Conservation (phyloP, 2,888 invertebrate species). For the Malthinus flaveolus region DNA sequence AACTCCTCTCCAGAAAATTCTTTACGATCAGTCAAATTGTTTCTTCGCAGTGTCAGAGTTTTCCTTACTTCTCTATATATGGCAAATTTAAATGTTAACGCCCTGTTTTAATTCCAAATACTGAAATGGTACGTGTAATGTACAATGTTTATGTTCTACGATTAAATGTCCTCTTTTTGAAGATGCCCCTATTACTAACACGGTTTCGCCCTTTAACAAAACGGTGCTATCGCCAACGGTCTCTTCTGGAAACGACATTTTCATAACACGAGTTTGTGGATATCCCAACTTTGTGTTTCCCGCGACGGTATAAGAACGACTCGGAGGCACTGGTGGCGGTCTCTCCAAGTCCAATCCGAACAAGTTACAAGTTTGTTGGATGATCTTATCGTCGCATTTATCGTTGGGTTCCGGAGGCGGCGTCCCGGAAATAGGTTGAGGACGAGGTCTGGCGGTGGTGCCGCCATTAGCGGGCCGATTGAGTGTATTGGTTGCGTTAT, state of each 20-base stretch:
- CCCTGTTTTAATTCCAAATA: conserved; percentile 73
- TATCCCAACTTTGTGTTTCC: conserved; percentile 90
- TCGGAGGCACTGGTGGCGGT: conserved; percentile 89
- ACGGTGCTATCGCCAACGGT: conserved; percentile 63
- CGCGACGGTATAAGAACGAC: conserved; percentile 86
- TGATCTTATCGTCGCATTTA: conserved; percentile 85
- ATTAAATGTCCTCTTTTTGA: conserved; percentile 83
- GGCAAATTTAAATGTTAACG: conserved; percentile 49
- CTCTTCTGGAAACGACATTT: conserved; percentile 77
- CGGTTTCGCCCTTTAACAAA: conserved; percentile 80
- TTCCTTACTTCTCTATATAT: conserved; percentile 4
- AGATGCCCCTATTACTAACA: conserved; percentile 87
- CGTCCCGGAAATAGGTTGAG: conserved; percentile 88
- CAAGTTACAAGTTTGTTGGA: conserved; percentile 87
- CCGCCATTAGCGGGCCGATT: conserved; percentile 53
- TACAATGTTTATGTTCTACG: conserved; percentile 75
- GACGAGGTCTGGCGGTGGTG: conserved; percentile 69
- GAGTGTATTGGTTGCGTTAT: conserved; percentile 31
- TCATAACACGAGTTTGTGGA: conserved; percentile 90
- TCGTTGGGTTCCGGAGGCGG: conserved; percentile 84
- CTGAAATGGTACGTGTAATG: conserved; percentile 80
- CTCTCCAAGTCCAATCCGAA: conserved; percentile 90
- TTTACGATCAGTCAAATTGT: too few species aligned
- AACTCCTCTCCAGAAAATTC: too few species aligned
- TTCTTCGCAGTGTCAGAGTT: too few species aligned